Evolutionary conservation across 1,140 invertebrate genomes (phyloP), one percentile per base, ranked within the genome.

Genomic region (Agrilus planipennis): DNA sequence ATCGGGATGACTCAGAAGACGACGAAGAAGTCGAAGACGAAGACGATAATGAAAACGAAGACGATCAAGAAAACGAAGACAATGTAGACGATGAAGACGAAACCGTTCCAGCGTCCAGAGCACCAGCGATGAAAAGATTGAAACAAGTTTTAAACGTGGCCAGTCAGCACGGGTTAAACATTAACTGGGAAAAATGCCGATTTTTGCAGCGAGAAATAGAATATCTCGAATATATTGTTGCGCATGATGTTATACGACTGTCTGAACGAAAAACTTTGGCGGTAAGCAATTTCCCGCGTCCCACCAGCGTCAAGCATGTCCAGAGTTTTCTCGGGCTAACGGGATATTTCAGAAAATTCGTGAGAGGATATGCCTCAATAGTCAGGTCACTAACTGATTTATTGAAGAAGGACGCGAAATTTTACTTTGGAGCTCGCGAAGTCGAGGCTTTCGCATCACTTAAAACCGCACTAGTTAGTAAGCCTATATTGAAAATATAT

Each of bases 281-380:
- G 7, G 23, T 27, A 9, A 12, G 7, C 7, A 27, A 27, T 12
- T 27, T 27, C 34, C 47, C 54, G 10, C 19, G 35, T 20, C 63
- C 62, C 4, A 32, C 34, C n/a, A 59, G 54, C 25, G 41, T 47
- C 1, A 56, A 55, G 14, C 17, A 44, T 34, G 38, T 44, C 11
- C 42, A 44, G 32, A 34, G 42, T 17, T 44, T 44, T 32, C 19
- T 44, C 11, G 37, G 42, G 10, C 31, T 62, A 34, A 53, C 51
- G 2, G 50, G 51, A 20, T 61, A 61, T 50, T 60, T 63, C 38
- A 25, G 53, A 11, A 54, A 51, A 49, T 51, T 54, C 28, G 41
- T 57, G 0, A 7, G 14, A 14, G 42, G 52, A 12, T 64, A 53
- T 53, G 43, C 58, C 3, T 9, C 29, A 4, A 54, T 57, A n/a